Evolutionary conservation across 2,113 vertebrate species (phyloP), one percentile per base, ranked within the genome.

Genomic region (Myanophis thanlyinensis): DNA sequence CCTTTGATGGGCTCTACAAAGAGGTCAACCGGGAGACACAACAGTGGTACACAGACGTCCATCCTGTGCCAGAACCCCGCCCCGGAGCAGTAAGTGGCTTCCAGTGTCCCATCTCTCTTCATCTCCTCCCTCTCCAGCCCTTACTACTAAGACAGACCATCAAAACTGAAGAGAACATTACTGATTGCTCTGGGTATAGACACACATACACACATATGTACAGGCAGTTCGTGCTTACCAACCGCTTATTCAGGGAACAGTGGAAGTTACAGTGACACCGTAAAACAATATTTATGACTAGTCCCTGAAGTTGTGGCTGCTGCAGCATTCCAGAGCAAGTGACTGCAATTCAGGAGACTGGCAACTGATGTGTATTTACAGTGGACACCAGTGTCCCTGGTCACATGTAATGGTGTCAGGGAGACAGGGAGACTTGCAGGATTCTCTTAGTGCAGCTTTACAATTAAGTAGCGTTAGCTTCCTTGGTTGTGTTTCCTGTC

Each of bases 1-100:
- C 98, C 23, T 99, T 99, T 80, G 89, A 90, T 0, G 99, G 99
- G 51, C 98, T 98, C 86, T 99, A 99, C 97, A 98, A 98, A 44
- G 98, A 99, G 92, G 98, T 99, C 94, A 99, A 99, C 97, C 97
- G 99, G 0, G 99, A 99, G 94, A 99, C 99, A 0, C 99, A 99
- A 97, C 99, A 99, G 97, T 99, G 99, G 99, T 99, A 99, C 97
- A 98, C 99, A 0, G 98, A 98, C 97, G 99, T 98, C 23, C 95
- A 98, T 92, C 96, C 97, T 0, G 97, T 98, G 73, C 99, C 98
- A 0, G 98, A 98, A 18, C 99, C 99, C 0, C 97, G 99, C 67
- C 99, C 99, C 0, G 99, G 99, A 97, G 97, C 96, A 92, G 99
- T 99, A 95, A 88, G 99, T 95, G 7, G 5, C 3, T 48, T 25